Conservation (phyloP, 2,113 vertebrate genomes). For the Nibea coibor region DNA sequence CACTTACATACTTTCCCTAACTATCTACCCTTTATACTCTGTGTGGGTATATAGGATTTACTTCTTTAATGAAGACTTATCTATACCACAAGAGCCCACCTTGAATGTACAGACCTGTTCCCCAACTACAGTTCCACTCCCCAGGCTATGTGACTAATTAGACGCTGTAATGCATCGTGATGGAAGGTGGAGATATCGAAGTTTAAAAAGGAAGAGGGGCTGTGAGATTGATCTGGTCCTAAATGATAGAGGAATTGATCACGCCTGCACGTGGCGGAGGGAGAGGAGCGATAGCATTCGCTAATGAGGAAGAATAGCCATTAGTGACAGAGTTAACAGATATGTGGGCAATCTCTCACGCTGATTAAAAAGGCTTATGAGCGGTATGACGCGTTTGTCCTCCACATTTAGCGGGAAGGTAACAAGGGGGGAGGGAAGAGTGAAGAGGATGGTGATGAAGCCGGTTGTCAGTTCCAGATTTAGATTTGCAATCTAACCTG, state of each 20-base stretch:
- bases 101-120: constrained; percentile 44
- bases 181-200: constrained; percentile 62
- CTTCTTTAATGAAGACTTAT: constrained; percentile 48
- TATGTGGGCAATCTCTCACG: constrained; percentile 73
- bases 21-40: constrained; percentile 4
- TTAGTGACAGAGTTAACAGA: constrained; percentile 74
- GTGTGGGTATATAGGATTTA: constrained; percentile 19
- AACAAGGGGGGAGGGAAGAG: constrained; percentile 6
- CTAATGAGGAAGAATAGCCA: constrained; percentile 79
- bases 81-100: constrained; percentile 40
- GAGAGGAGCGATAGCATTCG: constrained; percentile 52
- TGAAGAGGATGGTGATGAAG: constrained; percentile 15
- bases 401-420: constrained; percentile 47
- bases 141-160: constrained; percentile 66
- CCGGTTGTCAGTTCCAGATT: constrained; percentile 4
- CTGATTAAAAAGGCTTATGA: constrained; percentile 80
- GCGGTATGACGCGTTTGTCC: constrained; percentile 55
- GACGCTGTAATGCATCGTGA: constrained; percentile 59
- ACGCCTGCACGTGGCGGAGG: constrained; percentile 49
- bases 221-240: constrained; percentile 70
- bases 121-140: constrained; percentile 38
- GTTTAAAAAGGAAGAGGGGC: constrained; percentile 53
- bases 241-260: constrained; percentile 79
- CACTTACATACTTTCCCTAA: not conserved
- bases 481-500: not conserved